These are phyloP conservation scores for Lagenorhynchus albirostris DNA, from an alignment of 2,113 vertebrate species.

Conservation along the genomic window DNA sequence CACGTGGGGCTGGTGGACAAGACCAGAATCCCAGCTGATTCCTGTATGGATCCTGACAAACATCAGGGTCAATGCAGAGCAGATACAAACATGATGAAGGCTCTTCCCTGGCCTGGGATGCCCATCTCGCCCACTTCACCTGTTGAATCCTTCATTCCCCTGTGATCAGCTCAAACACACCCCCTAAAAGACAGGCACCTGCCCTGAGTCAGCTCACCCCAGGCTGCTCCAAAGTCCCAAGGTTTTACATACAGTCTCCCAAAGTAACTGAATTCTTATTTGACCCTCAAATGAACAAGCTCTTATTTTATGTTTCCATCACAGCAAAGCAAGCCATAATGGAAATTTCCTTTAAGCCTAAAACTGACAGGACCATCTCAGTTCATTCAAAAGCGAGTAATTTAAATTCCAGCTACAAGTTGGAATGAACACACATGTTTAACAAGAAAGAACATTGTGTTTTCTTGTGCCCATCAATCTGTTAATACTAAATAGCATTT, in stretches of 20 bases:
- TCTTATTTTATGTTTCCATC: neutral
- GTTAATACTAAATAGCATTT: neutral
- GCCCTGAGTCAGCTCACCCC: neutral
- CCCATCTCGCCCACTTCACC: neutral
- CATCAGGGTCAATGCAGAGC: too few relatives aligned
- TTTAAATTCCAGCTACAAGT: neutral
- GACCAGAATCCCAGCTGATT: too few relatives aligned
- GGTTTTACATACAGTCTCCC: neutral
- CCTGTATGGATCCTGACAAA: neutral
- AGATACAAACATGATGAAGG: accelerated
- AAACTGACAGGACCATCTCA: neutral
- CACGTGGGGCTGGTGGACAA: accelerated
- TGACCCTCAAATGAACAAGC: neutral
- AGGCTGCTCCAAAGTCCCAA: neutral
- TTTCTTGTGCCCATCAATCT: neutral
- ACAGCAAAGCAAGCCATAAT: neutral
- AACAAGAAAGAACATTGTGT: neutral
- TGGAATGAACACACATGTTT: neutral
- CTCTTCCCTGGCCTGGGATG: neutral
- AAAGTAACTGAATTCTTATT: neutral
- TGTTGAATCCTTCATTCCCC: neutral
- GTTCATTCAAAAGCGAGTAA: neutral
- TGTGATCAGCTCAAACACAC: too few relatives aligned
- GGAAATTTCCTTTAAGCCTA: neutral
- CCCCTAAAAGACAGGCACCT: neutral